Conservation (phyloP, 2,888 invertebrate genomes). For the Synanthedon vespiformis region DNA sequence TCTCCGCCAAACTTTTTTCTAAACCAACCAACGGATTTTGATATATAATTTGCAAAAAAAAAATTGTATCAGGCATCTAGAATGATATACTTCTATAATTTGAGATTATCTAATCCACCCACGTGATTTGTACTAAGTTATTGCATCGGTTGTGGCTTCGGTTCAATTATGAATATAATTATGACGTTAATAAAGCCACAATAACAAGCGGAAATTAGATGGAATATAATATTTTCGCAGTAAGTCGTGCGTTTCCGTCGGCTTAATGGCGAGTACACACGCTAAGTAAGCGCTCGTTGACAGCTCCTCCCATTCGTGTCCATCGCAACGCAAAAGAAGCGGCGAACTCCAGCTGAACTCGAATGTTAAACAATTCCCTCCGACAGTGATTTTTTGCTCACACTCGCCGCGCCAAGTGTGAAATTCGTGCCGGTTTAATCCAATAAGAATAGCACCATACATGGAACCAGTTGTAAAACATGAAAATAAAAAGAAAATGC, state of each 20-base stretch:
- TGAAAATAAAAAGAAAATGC: not conserved
- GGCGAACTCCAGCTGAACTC: conserved; percentile 19
- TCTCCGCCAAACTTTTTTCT: too few relatives aligned
- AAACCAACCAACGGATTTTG: too few relatives aligned
- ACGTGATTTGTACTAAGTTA: not conserved
- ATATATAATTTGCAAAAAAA: too few relatives aligned
- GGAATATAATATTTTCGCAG: not conserved
- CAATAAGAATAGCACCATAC: conserved; percentile 25
- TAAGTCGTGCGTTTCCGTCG: not conserved
- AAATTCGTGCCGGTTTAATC: conserved; percentile 31
- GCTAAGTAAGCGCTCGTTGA: conserved; percentile 1
- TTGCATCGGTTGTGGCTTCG: not conserved
- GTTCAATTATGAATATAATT: not conserved
- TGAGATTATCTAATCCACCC: too few relatives aligned
- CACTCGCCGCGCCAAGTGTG: conserved; percentile 35
- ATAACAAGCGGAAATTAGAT: not conserved
- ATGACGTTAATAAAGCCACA: not conserved
- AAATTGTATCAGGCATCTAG: too few relatives aligned
- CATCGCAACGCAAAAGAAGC: conserved; percentile 11
- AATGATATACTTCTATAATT: too few relatives aligned
- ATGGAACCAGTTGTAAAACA: not conserved
- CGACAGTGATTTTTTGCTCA: conserved; percentile 25
- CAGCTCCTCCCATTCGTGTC: conserved; percentile 28
- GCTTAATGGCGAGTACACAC: not conserved
- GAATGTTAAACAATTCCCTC: conserved; percentile 35